Base-by-base conservation (phyloP, 2,113 vertebrate species). In the Perognathus longimembris region DNA sequence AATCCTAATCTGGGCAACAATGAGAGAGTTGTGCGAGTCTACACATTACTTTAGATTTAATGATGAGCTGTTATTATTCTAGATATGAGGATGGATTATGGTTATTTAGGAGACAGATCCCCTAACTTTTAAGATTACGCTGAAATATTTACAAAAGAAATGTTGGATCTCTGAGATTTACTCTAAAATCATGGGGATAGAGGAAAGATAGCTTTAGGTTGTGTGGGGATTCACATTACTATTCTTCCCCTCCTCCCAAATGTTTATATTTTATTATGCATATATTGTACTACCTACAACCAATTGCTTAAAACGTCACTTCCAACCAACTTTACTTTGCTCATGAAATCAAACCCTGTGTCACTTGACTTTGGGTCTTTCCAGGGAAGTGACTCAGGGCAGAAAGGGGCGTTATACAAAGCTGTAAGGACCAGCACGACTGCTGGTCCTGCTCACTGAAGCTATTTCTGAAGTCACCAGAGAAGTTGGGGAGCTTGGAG, bases 71-170 rank as follows among this genome's bases (percentile, higher is more conserved):
- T 63, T 90, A 22, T 45, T 54, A 54, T 75, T 59, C 88, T 69
- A 93, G 42, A 24, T 18, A 24, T 75, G 34, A 34, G 22, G 50
- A n/a, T 61, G n/a, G 34, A 5, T 18, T 61, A n/a, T 15, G 61
- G 30, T 9, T 75, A 88, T 40, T 71, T 61, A n/a, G 78, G 76
- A 75, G 71, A n/a, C n/a, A n/a, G n/a, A 79, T 38, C 63, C 2
- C 28, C 76, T 78, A 18, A 5, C 28, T 81, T 90, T 63, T 50
- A 81, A 64, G 61, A 74, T 26, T 87, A 59, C 36, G n/a, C 0
- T 66, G 75, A 92, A 92, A 42, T 70, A 66, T 24, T 87, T 82
- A 91, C 26, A 57, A 50, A 81, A 94, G 78, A 89, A 75, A 87
- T 40, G 12, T 9, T 66, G 75, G 34, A 71, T 81, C 66, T 79